Evolutionary conservation across 1,140 invertebrate genomes (phyloP).

Genomic region (Hypothenemus hampei): DNA sequence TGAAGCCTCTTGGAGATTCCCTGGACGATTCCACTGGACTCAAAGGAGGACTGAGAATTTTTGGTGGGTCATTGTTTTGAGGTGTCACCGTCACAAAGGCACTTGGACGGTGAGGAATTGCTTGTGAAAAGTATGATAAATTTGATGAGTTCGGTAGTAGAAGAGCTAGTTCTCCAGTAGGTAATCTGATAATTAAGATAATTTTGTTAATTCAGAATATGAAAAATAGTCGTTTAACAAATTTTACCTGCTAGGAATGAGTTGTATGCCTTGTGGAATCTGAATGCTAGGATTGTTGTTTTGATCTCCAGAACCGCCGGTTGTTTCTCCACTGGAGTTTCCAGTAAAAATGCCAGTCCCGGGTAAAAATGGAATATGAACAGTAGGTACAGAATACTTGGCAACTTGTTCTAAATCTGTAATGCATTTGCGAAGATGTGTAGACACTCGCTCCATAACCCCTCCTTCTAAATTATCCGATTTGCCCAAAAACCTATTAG

Average conservation of each 20-base stretch:
- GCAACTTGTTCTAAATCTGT: conserved; percentile 44
- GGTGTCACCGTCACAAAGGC: conserved; percentile 42
- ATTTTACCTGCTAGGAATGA: conserved; percentile 55
- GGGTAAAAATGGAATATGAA: conserved; percentile 28
- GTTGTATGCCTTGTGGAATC: conserved; percentile 52
- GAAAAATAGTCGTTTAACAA: background rate
- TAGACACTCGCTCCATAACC: conserved; percentile 64
- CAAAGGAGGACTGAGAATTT: conserved; percentile 36
- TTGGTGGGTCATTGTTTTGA: conserved; percentile 19
- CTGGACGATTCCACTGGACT: conserved; percentile 32
- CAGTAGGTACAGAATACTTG: conserved; percentile 30
- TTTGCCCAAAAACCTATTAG: conserved; percentile 48
- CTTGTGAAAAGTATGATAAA: conserved; percentile 33
- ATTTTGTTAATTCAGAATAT: conserved; percentile 2
- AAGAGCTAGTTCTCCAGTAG: conserved; percentile 59
- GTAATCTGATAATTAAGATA: conserved; percentile 40
- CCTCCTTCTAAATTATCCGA: conserved; percentile 51
- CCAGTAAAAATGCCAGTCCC: conserved; percentile 12
- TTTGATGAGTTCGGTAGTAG: conserved; percentile 50
- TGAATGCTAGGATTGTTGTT: conserved; percentile 40
- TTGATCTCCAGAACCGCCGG: conserved; percentile 29
- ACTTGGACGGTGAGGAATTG: conserved; percentile 31
- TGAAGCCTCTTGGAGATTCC: conserved; percentile 32
- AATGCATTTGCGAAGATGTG: conserved; percentile 54
- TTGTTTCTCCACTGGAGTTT: conserved; percentile 16